Evolutionary conservation across 2,888 invertebrate genomes (phyloP).

Genomic region (Trissolcus brochymenae): DNA sequence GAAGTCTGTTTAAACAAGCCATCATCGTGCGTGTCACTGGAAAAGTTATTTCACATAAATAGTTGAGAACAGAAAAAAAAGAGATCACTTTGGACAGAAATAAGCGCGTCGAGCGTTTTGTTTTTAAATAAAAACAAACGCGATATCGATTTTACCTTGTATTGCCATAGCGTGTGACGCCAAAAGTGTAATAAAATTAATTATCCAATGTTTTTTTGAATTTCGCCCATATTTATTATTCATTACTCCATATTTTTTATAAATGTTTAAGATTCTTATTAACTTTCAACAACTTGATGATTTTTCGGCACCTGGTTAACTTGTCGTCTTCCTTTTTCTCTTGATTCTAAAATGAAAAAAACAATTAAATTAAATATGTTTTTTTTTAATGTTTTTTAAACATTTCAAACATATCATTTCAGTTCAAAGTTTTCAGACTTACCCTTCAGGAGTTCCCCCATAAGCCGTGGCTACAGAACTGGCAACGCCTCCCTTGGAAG

Average conservation of each 20-base stretch:
- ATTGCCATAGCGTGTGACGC: conserved; percentile 34
- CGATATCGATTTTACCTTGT: conserved; percentile 13
- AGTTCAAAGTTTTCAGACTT: conserved; percentile 4
- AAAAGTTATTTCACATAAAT: too few relatives aligned
- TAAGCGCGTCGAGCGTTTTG: too few relatives aligned
- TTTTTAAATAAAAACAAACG: neutral
- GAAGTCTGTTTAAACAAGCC: too few relatives aligned
- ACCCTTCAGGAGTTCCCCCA: conserved; percentile 78
- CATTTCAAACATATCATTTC: too few relatives aligned
- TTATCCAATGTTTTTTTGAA: conserved; percentile 36
- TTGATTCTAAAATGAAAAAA: too few relatives aligned
- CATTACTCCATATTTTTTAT: conserved; percentile 9
- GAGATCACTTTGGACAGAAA: too few relatives aligned
- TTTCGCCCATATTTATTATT: conserved; percentile 28
- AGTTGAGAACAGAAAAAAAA: too few relatives aligned
- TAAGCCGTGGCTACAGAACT: conserved; percentile 85
- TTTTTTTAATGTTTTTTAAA: too few relatives aligned
- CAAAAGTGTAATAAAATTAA: conserved; percentile 42
- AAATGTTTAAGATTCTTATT: neutral
- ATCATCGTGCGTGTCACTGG: too few relatives aligned
- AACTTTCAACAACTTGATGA: neutral
- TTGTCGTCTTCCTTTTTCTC: too few relatives aligned
- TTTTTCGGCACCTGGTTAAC: too few relatives aligned
- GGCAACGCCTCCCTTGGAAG: conserved; percentile 83
- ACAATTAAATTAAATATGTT: too few relatives aligned